A percentile compares a stretch with the other conserved stretches of the same genome.
These are phyloP conservation scores for Fulica atra DNA, from an alignment of 2,113 vertebrate genomes.

Conservation along the genomic window DNA sequence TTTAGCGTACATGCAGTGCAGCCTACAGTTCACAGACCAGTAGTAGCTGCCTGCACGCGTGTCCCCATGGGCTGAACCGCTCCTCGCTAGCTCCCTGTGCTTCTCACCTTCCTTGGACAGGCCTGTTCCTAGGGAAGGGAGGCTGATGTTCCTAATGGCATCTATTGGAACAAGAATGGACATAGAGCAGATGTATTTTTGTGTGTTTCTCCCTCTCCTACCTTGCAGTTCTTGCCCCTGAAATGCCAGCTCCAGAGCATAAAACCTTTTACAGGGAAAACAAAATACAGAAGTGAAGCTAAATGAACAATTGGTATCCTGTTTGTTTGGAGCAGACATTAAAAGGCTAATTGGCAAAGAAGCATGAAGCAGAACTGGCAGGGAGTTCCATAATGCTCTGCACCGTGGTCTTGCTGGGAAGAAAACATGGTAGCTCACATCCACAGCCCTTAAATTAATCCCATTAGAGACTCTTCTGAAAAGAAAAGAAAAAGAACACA, in stretches of 20 bases:
- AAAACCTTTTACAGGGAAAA: neutral
- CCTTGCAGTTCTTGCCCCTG: neutral
- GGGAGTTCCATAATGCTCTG: neutral
- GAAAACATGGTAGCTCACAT: neutral
- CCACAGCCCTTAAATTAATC: conserved; percentile 70
- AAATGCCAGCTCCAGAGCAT: neutral
- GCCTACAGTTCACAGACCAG: neutral
- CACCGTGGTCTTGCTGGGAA: neutral
- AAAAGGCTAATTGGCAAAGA: conserved; percentile 3
- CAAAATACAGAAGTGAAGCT: neutral
- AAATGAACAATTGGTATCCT: neutral
- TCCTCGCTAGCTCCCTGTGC: neutral
- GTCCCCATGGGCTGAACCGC: neutral
- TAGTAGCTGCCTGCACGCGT: rapidly evolving
- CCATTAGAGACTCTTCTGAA: conserved; percentile 53
- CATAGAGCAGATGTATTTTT: neutral
- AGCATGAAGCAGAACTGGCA: neutral
- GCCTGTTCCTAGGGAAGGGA: neutral
- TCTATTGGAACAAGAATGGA: neutral
- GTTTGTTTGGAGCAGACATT: neutral
- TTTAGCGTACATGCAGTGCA: neutral
- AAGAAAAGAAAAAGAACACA: neutral
- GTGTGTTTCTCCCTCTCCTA: neutral
- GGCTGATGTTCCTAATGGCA: neutral
- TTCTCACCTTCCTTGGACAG: neutral